Evolutionary conservation across 2,888 invertebrate genomes (phyloP).

Genomic region (Oscheius myriophilus): DNA sequence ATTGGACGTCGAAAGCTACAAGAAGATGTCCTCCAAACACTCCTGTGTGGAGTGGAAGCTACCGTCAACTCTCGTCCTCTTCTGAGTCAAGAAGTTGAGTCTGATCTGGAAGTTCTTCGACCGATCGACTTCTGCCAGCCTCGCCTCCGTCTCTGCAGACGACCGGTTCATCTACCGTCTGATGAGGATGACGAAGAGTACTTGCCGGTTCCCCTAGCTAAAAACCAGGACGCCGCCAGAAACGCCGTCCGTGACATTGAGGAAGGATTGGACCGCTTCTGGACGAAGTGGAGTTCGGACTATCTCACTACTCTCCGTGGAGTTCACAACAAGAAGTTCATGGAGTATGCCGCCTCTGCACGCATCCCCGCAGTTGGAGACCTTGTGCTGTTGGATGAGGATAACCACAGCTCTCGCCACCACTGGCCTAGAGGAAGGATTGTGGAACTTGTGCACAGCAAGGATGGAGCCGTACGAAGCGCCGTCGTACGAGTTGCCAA

Average conservation of each 20-base stretch:
- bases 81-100: conserved; percentile 54
- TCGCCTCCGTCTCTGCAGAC: neutral
- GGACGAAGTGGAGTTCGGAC: neutral
- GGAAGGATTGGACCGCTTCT: neutral
- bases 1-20: conserved; percentile 72
- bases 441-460: neutral
- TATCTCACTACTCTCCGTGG: neutral
- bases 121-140: conserved; percentile 39
- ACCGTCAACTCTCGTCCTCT: conserved; percentile 70
- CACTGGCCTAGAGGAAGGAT: neutral
- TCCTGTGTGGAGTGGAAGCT: conserved; percentile 64
- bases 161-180: too few species aligned
- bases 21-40: conserved; percentile 65
- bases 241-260: too few species aligned
- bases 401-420: neutral
- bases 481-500: neutral
- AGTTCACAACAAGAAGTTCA: neutral
- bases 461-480: neutral
- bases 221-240: too few species aligned
- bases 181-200: neutral
- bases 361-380: neutral
- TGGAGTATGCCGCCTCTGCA: neutral
- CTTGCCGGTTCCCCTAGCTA: neutral
- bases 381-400: neutral
- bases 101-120: conserved; percentile 23